Conservation (phyloP, 2,888 invertebrate genomes). For the Siphonodentalium dalli region DNA sequence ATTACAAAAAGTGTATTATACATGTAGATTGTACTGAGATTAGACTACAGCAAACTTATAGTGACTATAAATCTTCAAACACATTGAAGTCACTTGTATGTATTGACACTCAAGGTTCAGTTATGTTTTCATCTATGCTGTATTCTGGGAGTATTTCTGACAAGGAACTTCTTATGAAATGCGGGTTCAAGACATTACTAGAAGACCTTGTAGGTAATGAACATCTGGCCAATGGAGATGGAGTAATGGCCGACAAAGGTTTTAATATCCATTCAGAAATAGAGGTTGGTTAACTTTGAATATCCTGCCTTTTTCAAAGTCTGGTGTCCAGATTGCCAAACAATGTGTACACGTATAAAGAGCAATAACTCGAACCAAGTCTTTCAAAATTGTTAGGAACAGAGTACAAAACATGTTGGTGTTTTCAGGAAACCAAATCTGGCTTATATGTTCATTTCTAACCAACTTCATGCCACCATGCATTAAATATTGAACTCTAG, state of each 20-base stretch:
- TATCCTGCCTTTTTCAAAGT: conserved; percentile 10
- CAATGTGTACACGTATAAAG: no score
- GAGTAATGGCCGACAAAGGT: conserved; percentile 16
- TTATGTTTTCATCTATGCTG: conserved; percentile 18
- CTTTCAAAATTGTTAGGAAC: no score
- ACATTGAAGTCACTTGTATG: conserved; percentile 18
- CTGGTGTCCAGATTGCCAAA: conserved; percentile 9
- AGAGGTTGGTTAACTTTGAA: conserved; percentile 1
- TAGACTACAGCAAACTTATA: conserved; percentile 13
- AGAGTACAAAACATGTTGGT: no score
- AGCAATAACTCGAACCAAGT: no score
- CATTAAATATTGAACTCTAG: no score
- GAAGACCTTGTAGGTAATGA: neutral
- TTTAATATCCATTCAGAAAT: conserved; percentile 9
- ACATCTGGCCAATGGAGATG: conserved; percentile 8
- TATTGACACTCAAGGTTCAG: conserved; percentile 16
- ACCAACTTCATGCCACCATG: no score
- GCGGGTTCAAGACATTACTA: conserved; percentile 3
- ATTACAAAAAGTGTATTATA: no score
- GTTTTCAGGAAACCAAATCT: no score
- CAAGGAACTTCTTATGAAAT: conserved; percentile 11
- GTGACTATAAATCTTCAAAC: conserved; percentile 22
- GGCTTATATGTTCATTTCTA: no score
- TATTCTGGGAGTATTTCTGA: conserved; percentile 18
- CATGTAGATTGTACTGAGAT: conserved; percentile 25